Evolutionary conservation across 2,797 vertebrate genomes (phyloP), one percentile per base, ranked within the genome.

Genomic region (Distichodus sexfasciatus): DNA sequence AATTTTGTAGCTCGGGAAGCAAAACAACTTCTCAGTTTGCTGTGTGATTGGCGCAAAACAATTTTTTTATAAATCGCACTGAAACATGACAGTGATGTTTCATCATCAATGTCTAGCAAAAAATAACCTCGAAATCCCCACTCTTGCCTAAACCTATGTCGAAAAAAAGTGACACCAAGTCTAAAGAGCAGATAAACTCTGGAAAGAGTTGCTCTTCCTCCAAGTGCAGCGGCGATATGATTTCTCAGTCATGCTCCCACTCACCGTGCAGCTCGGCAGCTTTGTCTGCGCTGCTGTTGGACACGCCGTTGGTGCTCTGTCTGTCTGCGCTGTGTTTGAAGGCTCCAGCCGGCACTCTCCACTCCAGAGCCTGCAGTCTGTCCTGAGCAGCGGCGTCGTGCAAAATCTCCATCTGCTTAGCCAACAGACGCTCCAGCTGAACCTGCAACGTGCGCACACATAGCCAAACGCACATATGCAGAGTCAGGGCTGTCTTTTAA

Each of bases 341-440:
- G 50, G 94, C 90, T 1, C 93, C 91, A 0, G 92, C 75, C 1
- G 94, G 92, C 66, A 95, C 91, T 64, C 93, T 94, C 85, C 94
- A 94, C 76, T 95, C 93, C 29, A 91, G 86, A 17, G 88, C 88
- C 80, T 94, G 93, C 48, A 95, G 91, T 19, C 93, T 85, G 85
- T 98, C 96, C 78, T 94, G 93, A 0, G 93, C 91, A 15, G 94
- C 93, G 33, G 94, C 94, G 62, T 93, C 90, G 81, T 95, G 96
- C 55, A 99, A 90, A 78, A 98, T 94, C 88, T 98, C 95, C 94
- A 96, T 98, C 90, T 97, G 96, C 82, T 95, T 91, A 58, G 94
- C 93, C 84, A 96, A 85, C 78, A 96, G 90, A 80, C 95, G 94
- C 88, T 98, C 97, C 36, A 96, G 88, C 91, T 99, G 94, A 84